Evolutionary conservation across 2,797 vertebrate genomes (phyloP), one percentile per base, ranked within the genome.

Genomic region (Chromobotia macracanthus): DNA sequence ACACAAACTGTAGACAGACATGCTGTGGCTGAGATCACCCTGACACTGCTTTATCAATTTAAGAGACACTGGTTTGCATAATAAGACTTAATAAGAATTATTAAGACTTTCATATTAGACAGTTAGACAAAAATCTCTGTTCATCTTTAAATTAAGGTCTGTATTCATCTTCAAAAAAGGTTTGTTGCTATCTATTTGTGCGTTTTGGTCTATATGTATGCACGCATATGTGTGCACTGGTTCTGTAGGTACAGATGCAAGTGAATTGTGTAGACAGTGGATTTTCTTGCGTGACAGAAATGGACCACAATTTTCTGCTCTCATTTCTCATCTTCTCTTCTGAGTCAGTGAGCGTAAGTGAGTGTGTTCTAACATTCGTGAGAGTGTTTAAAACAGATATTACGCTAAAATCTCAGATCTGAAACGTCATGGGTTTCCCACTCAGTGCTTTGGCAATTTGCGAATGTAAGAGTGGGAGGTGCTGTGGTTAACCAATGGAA

Each of bases 401-500:
- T 84, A 85, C 84, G 87, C 80, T 86, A 87, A 31, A 93, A 93
- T 92, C 92, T 92, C 92, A 91, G 91, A 91, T 72, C 51, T 75
- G 53, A 65, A 64, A 69, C 83, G 55, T 86, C 84, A 84, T 83
- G 83, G 91, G 88, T 88, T 84, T 87, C 80, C 82, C 74, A 85
- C 84, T 77, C 84, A 55, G 82, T 60, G 68, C 71, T 77, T 61
- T 63, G 51, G 10, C 63, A 65, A 77, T 78, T 66, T 84, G 80
- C 18, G 56, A 70, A 64, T 58, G 63, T 31, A 5, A 31, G 31
- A 31, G 31, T 72, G 21, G 70, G 23, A 41, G 85, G 85, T 84
- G 48, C 77, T 78, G 92, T 90, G 92, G 92, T 93, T 92, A 91
- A 92, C 91, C 91, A 91, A 75, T 90, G 90, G 90, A 93, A 93